Conservation (phyloP, 2,113 vertebrate genomes). For the Trematomus loennbergii region DNA sequence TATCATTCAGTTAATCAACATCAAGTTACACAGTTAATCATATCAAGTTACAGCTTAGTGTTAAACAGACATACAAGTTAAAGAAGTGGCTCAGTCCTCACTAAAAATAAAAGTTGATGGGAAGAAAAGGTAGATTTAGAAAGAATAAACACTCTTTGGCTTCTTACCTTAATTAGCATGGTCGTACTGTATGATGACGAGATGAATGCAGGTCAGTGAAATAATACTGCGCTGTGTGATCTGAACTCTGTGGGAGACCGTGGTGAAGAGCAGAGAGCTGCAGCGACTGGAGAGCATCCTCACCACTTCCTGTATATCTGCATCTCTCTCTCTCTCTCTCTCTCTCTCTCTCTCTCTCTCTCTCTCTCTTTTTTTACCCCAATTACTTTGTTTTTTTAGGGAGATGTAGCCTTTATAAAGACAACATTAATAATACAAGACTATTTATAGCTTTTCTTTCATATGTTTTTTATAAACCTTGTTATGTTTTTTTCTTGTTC, state of each 20-base stretch:
- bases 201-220: not conserved
- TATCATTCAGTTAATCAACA: too few relatives aligned
- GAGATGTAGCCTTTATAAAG: too few relatives aligned
- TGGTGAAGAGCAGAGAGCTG: constrained; percentile 34
- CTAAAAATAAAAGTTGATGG: not conserved
- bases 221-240: not conserved
- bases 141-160: not conserved
- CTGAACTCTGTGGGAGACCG: constrained; percentile 11
- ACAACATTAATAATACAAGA: too few relatives aligned
- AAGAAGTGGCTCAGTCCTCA: not conserved
- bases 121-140: not conserved
- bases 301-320: constrained; percentile 62
- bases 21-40: not conserved
- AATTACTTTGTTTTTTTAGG: too few relatives aligned
- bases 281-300: constrained; percentile 51
- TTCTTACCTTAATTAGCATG: constrained; percentile 60
- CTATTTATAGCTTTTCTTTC: too few relatives aligned
- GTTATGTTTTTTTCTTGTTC: too few relatives aligned
- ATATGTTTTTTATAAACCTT: too few relatives aligned
- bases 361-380: too few relatives aligned
- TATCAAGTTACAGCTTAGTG: not conserved
- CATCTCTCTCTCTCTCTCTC: not conserved
- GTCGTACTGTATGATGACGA: not conserved
- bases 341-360: too few relatives aligned
- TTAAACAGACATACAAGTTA: not conserved